These are phyloP conservation scores for Hystrix brachyura DNA, from an alignment of 2,113 vertebrate species.

Conservation along the genomic window DNA sequence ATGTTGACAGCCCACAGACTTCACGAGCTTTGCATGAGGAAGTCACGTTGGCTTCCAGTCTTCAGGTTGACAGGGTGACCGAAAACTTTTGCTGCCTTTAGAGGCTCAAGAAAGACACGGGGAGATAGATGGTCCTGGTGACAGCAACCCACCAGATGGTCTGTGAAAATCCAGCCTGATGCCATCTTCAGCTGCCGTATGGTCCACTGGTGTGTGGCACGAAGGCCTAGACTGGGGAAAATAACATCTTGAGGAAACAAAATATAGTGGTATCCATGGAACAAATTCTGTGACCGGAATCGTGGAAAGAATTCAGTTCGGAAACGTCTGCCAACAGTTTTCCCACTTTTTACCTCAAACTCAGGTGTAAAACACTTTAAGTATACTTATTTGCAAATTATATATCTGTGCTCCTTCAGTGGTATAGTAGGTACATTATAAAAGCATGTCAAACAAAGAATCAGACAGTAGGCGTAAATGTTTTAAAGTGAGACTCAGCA, in stretches of 20 bases:
- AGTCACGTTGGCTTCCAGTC: background rate
- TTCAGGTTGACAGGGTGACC: background rate
- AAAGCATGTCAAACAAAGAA: background rate
- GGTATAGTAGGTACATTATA: background rate
- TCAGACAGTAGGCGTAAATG: background rate
- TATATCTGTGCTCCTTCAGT: background rate
- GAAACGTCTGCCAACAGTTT: background rate
- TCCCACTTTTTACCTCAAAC: background rate
- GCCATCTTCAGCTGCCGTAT: background rate
- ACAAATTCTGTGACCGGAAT: background rate
- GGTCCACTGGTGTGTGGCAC: background rate
- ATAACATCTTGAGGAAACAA: background rate
- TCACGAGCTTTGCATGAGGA: background rate
- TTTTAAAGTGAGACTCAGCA: background rate
- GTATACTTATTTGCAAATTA: conserved; percentile 30
- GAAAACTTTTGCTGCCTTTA: background rate
- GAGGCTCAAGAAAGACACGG: background rate
- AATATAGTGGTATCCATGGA: background rate
- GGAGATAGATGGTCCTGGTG: background rate
- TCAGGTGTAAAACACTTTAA: background rate
- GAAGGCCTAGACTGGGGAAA: background rate
- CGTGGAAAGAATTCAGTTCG: background rate
- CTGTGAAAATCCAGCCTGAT: background rate
- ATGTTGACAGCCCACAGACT: background rate
- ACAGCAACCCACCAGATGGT: background rate